Conservation (phyloP, 2,797 vertebrate genomes). For the Perdix hodgsoniae region DNA sequence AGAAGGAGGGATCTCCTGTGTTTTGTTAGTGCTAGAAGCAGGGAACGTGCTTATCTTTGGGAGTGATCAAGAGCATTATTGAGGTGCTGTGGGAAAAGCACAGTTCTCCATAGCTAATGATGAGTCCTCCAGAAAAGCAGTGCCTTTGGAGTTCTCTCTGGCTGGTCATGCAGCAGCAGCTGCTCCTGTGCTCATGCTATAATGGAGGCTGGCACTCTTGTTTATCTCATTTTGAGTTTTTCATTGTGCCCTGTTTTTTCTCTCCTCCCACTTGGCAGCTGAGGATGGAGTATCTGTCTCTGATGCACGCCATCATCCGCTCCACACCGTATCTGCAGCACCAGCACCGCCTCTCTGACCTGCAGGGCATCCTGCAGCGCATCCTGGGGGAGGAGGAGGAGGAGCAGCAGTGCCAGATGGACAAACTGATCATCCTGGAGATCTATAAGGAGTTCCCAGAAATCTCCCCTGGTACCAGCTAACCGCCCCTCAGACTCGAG, state of each 20-base stretch:
- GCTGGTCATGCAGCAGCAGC: slow-evolving; percentile 24
- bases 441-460: slow-evolving; percentile 95
- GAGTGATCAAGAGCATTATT: neutral
- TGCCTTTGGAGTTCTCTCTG: neutral
- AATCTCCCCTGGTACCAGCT: slow-evolving; percentile 82
- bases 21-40: neutral
- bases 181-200: neutral
- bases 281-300: slow-evolving; percentile 97
- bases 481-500: slow-evolving; percentile 54
- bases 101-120: neutral
- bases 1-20: neutral
- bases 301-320: slow-evolving; percentile 95
- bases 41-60: accelerated
- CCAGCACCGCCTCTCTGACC: slow-evolving; percentile 90
- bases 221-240: slow-evolving; percentile 30
- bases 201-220: slow-evolving; percentile 12
- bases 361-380: slow-evolving; percentile 90
- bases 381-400: slow-evolving; percentile 91
- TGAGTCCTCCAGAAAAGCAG: slow-evolving; percentile 33
- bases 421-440: slow-evolving; percentile 94
- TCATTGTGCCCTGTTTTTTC: slow-evolving; percentile 44
- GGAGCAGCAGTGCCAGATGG: slow-evolving; percentile 92
- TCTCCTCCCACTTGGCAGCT: slow-evolving; percentile 81
- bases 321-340: slow-evolving; percentile 95
- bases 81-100: neutral